Evolutionary conservation across 2,113 vertebrate species (phyloP).

Genomic region (Phalacrocorax pelagicus): DNA sequence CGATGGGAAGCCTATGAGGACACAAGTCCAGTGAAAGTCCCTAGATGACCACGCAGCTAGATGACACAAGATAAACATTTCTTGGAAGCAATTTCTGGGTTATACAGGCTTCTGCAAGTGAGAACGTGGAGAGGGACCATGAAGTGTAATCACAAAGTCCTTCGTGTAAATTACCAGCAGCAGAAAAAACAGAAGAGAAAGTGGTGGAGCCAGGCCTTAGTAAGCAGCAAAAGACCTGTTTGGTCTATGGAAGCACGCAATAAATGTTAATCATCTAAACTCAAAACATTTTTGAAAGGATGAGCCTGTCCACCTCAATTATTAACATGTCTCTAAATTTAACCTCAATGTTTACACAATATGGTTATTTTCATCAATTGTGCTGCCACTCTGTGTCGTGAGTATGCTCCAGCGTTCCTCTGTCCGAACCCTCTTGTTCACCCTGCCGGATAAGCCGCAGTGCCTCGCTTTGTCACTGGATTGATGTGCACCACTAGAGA

Average conservation of each 20-base stretch:
- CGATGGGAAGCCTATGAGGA: neutral
- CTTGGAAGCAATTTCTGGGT: neutral
- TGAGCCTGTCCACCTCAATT: neutral
- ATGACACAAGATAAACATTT: neutral
- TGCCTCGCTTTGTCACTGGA: neutral
- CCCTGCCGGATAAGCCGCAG: rapidly evolving
- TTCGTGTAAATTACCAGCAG: neutral
- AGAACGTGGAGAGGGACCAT: neutral
- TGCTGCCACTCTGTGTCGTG: neutral
- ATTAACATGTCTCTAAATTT: neutral
- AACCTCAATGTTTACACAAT: neutral
- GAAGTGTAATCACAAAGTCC: neutral
- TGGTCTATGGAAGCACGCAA: neutral
- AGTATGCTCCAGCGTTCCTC: neutral
- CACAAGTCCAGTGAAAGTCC: neutral
- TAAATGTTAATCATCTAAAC: neutral
- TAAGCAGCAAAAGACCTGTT: neutral
- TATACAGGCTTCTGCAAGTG: neutral
- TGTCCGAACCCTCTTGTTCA: neutral
- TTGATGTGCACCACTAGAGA: neutral
- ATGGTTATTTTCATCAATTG: neutral
- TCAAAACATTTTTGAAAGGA: neutral
- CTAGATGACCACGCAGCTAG: neutral
- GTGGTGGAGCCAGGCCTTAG: neutral
- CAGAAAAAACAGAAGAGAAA: neutral